phyloP scores from a whole-genome alignment of 2,113 vertebrate species.

The Vireo altiloquus region DNA sequence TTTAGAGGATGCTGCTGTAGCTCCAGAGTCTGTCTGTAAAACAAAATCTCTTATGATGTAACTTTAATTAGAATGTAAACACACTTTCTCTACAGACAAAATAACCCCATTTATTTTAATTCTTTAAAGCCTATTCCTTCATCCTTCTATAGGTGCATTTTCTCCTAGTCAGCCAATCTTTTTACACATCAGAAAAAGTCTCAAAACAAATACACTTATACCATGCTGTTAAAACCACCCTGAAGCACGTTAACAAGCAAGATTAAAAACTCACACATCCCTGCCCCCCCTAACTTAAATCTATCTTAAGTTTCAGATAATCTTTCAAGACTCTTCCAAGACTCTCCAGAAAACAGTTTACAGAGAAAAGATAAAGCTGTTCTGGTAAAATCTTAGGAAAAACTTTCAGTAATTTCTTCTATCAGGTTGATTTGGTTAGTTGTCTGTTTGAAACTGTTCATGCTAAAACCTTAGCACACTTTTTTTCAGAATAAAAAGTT shows the following conservation, averaged over 20 bases:
- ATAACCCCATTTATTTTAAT: background rate
- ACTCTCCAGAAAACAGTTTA: background rate
- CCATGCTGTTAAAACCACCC: background rate
- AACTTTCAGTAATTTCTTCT: background rate
- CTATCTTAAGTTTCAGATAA: background rate
- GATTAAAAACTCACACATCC: background rate
- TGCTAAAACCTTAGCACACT: background rate
- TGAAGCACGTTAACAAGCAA: background rate
- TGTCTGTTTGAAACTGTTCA: background rate
- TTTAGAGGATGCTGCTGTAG: constrained; percentile 73
- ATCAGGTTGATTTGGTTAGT: background rate
- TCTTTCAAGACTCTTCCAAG: background rate
- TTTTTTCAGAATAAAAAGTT: background rate
- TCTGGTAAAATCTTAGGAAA: background rate
- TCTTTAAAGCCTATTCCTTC: background rate
- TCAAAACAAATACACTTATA: background rate
- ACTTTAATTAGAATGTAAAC: background rate
- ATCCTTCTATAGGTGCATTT: background rate
- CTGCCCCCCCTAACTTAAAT: background rate
- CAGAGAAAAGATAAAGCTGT: background rate
- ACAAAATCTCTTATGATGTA: constrained; percentile 1
- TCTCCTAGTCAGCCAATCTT: background rate
- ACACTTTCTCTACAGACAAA: background rate
- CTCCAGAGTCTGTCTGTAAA: constrained; percentile 76
- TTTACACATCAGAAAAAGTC: background rate